These are phyloP conservation scores for Danio aesculapii DNA, from an alignment of 2,797 vertebrate genomes.

Conservation along the genomic window DNA sequence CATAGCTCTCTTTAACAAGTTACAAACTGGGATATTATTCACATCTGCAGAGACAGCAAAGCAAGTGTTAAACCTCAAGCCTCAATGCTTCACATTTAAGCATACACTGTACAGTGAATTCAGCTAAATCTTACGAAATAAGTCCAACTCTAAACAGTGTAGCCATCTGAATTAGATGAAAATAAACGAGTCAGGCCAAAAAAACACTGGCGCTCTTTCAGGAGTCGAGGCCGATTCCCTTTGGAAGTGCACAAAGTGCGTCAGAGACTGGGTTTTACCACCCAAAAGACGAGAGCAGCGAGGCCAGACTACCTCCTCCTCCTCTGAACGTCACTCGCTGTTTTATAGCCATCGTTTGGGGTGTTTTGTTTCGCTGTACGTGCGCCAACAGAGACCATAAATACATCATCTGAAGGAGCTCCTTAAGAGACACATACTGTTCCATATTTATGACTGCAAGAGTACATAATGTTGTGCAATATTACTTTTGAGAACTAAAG, in stretches of 20 bases:
- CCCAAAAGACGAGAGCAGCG: conserved; percentile 44
- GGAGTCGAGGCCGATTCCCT: conserved; percentile 54
- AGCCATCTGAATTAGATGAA: conserved; percentile 58
- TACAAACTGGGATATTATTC: not conserved
- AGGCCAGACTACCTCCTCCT: conserved; percentile 42
- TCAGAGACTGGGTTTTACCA: conserved; percentile 61
- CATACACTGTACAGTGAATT: not conserved
- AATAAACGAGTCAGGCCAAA: conserved; percentile 54
- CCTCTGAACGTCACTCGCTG: not conserved
- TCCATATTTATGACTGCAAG: not conserved
- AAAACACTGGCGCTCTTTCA: conserved; percentile 63
- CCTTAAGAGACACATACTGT: not conserved
- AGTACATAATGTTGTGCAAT: conserved; percentile 12
- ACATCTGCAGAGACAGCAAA: not conserved
- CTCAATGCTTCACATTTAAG: conserved; percentile 31
- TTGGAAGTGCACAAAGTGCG: conserved; percentile 57
- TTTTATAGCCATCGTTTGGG: not conserved
- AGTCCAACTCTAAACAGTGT: conserved; percentile 32
- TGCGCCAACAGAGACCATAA: conserved; percentile 26
- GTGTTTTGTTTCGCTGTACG: not conserved
- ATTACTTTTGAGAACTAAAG: not conserved
- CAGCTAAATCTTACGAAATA: conserved; percentile 7
- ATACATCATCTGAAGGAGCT: conserved; percentile 14
- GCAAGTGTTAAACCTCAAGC: not conserved
- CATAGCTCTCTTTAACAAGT: not conserved